phyloP scores from a whole-genome alignment of 2,113 vertebrate species.

The Halcyon senegalensis region DNA sequence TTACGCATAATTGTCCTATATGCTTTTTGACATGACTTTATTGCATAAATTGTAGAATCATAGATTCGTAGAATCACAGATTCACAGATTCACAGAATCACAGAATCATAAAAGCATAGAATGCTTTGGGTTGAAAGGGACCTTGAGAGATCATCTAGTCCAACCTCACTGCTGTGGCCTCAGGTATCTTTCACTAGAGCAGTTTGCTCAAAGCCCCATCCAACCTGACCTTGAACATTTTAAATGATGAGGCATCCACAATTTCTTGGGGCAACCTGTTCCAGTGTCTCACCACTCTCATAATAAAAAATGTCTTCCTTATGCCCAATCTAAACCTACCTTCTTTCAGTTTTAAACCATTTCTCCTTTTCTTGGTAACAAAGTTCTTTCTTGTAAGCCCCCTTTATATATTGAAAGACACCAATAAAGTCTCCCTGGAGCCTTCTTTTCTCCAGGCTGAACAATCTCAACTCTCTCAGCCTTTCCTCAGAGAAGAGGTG shows the following conservation, averaged over 20 bases:
- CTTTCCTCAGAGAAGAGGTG: too few species aligned
- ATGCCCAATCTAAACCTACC: too few species aligned
- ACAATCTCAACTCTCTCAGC: too few species aligned
- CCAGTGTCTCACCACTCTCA: too few species aligned
- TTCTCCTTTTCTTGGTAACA: too few species aligned
- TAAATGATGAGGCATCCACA: neutral
- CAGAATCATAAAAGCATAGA: neutral
- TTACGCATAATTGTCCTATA: neutral
- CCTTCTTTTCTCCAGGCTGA: too few species aligned
- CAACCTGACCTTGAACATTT: neutral
- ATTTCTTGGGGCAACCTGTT: neutral
- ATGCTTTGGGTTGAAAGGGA: neutral
- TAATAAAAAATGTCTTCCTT: too few species aligned
- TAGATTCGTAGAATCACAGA: too few species aligned
- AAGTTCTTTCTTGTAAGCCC: too few species aligned
- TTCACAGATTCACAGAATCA: neutral
- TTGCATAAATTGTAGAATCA: neutral
- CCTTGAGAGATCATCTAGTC: neutral
- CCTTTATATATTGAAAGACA: too few species aligned
- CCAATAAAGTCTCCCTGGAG: too few species aligned
- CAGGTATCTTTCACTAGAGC: neutral
- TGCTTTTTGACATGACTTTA: neutral
- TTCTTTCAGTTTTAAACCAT: too few species aligned
- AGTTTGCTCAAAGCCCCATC: neutral
- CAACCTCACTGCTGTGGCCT: neutral